Base-by-base conservation (phyloP, 2,797 vertebrate species). In the Sarcoramphus papa region DNA sequence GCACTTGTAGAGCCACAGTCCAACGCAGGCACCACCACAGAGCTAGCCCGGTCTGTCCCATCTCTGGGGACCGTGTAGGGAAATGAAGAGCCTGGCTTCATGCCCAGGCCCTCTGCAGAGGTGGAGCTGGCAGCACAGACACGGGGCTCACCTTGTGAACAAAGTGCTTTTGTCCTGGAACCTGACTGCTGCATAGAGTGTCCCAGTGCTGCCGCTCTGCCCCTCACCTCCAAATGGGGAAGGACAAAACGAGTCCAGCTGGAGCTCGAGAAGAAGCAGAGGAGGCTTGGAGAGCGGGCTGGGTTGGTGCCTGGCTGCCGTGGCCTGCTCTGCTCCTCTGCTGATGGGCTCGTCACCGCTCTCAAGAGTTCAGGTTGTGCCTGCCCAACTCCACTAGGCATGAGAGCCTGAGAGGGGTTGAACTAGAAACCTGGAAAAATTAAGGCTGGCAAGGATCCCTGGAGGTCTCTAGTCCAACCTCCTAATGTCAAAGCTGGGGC, bases 31-130 rank as follows among this genome's bases (percentile, higher is more conserved):
- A 40, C 33, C 82, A 73, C 8, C 83, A 63, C 48, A 51, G 48
- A 33, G 45, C 57, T 33, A n/a, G 28, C 33, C 53, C 0, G 1
- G 40, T 35, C 69, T 57, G 50, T 19, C 28, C 51, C 0, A 0
- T 30, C 41, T 50, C 74, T 64, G 56, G 57, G 72, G 56, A 7
- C 40, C 2, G 1, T 0, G 0, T 6, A 51, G 41, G 85, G 43
- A 78, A 51, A 19, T 10, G 30, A 51, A 30, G 40, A 81, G 45
- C 62, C 48, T 12, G 31, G 51, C 56, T 22, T 41, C 40, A 74
- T 47, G 74, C 53, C 69, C 4, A 20, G 40, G 43, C 31, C 43
- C 69, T 83, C 31, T 62, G 54, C 1, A 1, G 43, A 50, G 62
- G 37, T 59, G 33, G 31, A 80, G 43, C 43, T 91, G 90, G 43